Evolutionary conservation across 2,113 vertebrate genomes (phyloP).

Genomic region (Phyllopteryx taeniolatus): DNA sequence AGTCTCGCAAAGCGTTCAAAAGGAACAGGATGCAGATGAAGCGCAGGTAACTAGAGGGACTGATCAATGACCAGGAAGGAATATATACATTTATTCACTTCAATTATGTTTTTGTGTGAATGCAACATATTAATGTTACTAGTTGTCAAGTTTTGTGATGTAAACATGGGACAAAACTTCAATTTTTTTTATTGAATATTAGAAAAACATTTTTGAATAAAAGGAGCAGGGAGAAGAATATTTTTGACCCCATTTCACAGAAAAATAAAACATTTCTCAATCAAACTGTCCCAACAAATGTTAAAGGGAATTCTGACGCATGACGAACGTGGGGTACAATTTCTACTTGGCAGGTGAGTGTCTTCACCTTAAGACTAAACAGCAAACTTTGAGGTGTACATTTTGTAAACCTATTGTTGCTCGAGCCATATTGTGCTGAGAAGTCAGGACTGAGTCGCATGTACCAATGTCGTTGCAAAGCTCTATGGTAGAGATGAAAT

Average conservation of each 20-base stretch:
- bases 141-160: neutral
- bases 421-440: neutral
- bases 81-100: neutral
- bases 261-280: neutral
- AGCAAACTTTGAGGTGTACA: too few species aligned
- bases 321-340: neutral
- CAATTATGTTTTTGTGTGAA: neutral
- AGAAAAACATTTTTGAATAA: too few species aligned
- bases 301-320: too few species aligned
- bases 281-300: neutral
- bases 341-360: neutral
- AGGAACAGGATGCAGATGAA: conserved; percentile 77
- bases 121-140: conserved; percentile 2
- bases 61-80: neutral
- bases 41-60: conserved; percentile 44
- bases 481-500: neutral
- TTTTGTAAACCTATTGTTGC: neutral
- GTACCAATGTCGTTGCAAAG: neutral
- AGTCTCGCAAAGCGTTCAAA: conserved; percentile 81
- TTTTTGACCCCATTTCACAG: too few species aligned
- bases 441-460: neutral
- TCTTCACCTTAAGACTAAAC: too few species aligned
- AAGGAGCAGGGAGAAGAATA: too few species aligned
- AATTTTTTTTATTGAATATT: neutral
- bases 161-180: neutral